A percentile compares a stretch with the other conserved stretches of the same genome.
These are phyloP conservation scores for Ornithorhynchus anatinus DNA, from an alignment of 2,113 vertebrate genomes.

Conservation along the genomic window DNA sequence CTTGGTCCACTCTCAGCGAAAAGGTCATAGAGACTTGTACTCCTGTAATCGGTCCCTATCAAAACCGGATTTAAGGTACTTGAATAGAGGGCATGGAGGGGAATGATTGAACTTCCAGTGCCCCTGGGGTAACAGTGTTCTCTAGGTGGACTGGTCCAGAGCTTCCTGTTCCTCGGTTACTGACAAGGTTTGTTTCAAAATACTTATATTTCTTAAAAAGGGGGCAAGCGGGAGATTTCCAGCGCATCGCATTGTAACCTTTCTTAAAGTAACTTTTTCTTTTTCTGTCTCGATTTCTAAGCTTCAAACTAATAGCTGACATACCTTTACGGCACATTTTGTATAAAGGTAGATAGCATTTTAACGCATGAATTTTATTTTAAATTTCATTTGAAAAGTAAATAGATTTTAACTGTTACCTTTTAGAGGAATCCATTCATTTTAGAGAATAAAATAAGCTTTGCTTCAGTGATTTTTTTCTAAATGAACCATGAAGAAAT, in stretches of 20 bases:
- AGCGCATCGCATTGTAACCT: background rate
- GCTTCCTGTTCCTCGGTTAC: background rate
- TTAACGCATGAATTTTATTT: background rate
- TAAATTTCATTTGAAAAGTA: background rate
- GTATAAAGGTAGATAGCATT: background rate
- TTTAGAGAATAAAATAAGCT: background rate
- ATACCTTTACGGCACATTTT: background rate
- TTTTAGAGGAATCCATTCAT: no score
- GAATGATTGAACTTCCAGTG: background rate
- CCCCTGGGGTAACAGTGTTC: background rate
- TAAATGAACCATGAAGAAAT: background rate
- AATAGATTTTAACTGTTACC: background rate
- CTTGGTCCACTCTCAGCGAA: background rate
- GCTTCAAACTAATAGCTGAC: background rate
- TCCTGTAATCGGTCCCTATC: background rate
- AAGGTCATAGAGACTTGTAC: background rate
- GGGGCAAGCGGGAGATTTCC: background rate
- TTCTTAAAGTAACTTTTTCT: background rate
- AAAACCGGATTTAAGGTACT: background rate
- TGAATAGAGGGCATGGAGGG: slow-evolving; percentile 1
- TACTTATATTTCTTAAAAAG: background rate
- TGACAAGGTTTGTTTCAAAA: background rate
- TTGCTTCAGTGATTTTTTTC: background rate
- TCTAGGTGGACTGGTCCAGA: background rate
- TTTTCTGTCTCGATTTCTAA: slow-evolving; percentile 24